Evolutionary conservation across 2,113 vertebrate genomes (phyloP).

Genomic region (Psephotus haematonotus): DNA sequence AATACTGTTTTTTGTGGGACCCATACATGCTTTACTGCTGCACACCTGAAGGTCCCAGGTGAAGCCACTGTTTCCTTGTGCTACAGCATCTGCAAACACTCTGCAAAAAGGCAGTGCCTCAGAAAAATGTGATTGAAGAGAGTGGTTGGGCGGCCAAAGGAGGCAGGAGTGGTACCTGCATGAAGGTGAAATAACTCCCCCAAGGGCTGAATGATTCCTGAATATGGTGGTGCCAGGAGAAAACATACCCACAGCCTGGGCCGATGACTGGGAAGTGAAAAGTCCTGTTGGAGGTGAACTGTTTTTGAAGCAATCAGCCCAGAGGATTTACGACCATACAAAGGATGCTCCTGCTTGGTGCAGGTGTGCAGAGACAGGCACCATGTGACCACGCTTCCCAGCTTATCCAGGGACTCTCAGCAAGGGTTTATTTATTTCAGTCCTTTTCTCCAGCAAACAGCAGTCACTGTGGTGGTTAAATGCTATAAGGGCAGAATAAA

Average conservation of each 20-base stretch:
- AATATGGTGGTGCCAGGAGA: neutral
- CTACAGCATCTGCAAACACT: neutral
- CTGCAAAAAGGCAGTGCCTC: neutral
- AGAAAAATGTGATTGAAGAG: neutral
- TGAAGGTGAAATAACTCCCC: accelerated
- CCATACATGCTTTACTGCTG: neutral
- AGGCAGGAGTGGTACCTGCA: neutral
- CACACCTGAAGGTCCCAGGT: neutral
- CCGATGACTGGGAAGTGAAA: neutral
- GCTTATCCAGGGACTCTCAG: neutral
- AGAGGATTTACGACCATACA: neutral
- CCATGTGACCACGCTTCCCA: accelerated
- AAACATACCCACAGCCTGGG: neutral
- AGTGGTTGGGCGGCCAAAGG: accelerated
- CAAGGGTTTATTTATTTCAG: neutral
- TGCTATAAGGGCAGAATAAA: neutral
- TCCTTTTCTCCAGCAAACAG: neutral
- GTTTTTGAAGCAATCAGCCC: neutral
- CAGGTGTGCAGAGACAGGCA: neutral
- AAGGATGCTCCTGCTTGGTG: neutral
- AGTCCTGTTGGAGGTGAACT: neutral
- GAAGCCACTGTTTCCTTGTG: neutral
- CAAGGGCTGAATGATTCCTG: neutral
- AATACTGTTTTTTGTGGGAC: neutral
- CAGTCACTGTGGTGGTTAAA: neutral